A percentile compares a stretch with the other conserved stretches of the same genome.
Evolutionary conservation across 2,888 invertebrate genomes (phyloP).

Genomic region (Laothoe populi): DNA sequence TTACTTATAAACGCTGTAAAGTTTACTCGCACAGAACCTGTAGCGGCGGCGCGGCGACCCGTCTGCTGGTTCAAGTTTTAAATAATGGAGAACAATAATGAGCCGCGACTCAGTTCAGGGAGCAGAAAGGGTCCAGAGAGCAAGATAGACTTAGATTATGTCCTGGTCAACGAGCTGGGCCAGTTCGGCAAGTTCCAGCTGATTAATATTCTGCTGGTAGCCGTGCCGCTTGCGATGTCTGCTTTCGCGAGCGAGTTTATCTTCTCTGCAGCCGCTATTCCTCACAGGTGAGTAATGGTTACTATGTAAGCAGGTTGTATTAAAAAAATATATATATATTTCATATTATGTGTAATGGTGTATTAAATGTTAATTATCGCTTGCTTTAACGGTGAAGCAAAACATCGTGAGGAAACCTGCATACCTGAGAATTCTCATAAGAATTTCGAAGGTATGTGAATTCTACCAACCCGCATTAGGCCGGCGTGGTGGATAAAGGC

Average conservation of each 20-base stretch:
- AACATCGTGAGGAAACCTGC: no score
- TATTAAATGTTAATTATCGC: no score
- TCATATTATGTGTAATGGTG: no score
- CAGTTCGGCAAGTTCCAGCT: constrained; percentile 87
- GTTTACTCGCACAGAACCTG: background rate
- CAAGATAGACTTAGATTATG: constrained; percentile 68
- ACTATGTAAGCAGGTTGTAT: no score
- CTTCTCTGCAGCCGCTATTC: constrained; percentile 84
- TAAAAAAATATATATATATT: no score
- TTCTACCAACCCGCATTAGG: no score
- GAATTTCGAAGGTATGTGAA: no score
- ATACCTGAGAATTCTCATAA: no score
- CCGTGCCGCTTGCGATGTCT: constrained; percentile 85
- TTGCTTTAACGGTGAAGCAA: no score
- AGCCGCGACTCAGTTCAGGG: background rate
- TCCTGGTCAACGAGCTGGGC: constrained; percentile 77
- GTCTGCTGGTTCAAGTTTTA: background rate
- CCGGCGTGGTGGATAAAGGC: no score
- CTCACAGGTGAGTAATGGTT: constrained; percentile 83
- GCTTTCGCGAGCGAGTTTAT: constrained; percentile 86
- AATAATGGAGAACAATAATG: background rate
- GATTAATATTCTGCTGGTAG: constrained; percentile 81
- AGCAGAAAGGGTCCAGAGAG: background rate
- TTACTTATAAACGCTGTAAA: background rate
- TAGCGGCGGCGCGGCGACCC: background rate